Percentiles rank a stretch among this genome's conserved stretches.
phyloP scores from a whole-genome alignment of 1,140 invertebrate species.

The Lordiphosa stackelbergi region DNA sequence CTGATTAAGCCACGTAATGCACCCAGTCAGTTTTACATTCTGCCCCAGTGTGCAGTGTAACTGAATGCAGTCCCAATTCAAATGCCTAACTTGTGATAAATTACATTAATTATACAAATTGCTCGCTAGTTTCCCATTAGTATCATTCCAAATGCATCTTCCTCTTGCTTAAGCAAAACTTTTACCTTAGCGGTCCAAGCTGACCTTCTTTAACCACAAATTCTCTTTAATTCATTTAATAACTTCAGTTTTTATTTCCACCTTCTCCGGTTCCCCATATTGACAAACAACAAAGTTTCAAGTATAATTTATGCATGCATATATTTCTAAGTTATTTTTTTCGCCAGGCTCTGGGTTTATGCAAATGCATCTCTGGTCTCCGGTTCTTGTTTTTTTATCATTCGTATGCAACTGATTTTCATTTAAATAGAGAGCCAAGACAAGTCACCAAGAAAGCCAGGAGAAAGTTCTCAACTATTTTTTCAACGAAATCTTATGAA shows the following conservation, averaged over 20 bases:
- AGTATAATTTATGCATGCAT: conserved; percentile 45
- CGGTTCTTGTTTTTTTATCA: conserved; percentile 21
- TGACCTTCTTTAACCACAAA: conserved; percentile 12
- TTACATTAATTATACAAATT: no score
- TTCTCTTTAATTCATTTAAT: conserved; percentile 34
- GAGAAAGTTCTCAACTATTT: conserved; percentile 41
- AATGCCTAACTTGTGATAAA: no score
- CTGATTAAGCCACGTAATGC: no score
- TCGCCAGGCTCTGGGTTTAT: conserved; percentile 28
- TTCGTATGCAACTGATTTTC: conserved; percentile 48
- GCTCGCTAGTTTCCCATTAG: no score
- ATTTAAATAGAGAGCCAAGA: conserved; percentile 45
- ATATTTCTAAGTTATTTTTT: conserved; percentile 11
- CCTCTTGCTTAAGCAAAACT: conserved; percentile 4
- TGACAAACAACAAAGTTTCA: conserved; percentile 37
- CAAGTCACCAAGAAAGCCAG: conserved; percentile 16
- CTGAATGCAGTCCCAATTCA: no score
- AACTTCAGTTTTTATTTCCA: conserved; percentile 17
- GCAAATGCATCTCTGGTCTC: conserved; percentile 30
- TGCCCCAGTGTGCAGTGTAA: no score
- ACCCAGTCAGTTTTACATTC: no score
- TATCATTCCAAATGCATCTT: not conserved
- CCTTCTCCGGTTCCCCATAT: conserved; percentile 17
- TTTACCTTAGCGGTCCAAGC: conserved; percentile 5
- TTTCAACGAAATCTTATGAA: conserved; percentile 43